These are phyloP conservation scores for Lampropteryx suffumata DNA, from an alignment of 2,888 invertebrate species.

Conservation along the genomic window DNA sequence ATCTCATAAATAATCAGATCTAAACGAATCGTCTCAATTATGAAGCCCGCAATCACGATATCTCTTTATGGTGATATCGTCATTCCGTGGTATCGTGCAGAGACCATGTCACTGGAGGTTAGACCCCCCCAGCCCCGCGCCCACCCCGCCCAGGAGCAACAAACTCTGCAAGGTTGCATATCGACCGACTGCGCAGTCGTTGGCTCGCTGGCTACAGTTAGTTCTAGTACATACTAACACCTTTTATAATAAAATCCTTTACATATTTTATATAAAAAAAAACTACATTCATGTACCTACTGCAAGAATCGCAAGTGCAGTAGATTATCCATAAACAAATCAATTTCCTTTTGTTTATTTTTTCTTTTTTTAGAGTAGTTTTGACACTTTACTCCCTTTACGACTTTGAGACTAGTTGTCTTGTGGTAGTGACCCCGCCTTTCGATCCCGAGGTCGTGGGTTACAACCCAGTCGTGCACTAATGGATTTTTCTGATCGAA, in stretches of 20 bases:
- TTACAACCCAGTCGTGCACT: too few species aligned
- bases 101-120: constrained; percentile 70
- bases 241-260: neutral
- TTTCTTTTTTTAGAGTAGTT: too few species aligned
- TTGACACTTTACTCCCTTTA: too few species aligned
- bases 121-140: constrained; percentile 38
- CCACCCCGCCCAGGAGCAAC: constrained; percentile 61
- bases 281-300: too few species aligned
- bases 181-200: constrained; percentile 67
- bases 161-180: constrained; percentile 81
- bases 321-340: too few species aligned
- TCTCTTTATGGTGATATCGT: constrained; percentile 34
- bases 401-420: too few species aligned
- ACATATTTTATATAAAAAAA: neutral
- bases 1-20: neutral
- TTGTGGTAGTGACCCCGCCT: too few species aligned
- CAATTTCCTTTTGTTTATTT: too few species aligned
- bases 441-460: too few species aligned
- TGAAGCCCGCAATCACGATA: constrained; percentile 17
- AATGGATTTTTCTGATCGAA: too few species aligned
- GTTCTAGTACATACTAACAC: constrained; percentile 10
- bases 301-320: too few species aligned
- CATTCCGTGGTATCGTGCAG: constrained; percentile 47
- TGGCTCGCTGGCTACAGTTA: constrained; percentile 55
- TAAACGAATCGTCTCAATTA: constrained; percentile 7